Evolutionary conservation across 1,140 invertebrate genomes (phyloP).

Genomic region (Cylas formicarius): DNA sequence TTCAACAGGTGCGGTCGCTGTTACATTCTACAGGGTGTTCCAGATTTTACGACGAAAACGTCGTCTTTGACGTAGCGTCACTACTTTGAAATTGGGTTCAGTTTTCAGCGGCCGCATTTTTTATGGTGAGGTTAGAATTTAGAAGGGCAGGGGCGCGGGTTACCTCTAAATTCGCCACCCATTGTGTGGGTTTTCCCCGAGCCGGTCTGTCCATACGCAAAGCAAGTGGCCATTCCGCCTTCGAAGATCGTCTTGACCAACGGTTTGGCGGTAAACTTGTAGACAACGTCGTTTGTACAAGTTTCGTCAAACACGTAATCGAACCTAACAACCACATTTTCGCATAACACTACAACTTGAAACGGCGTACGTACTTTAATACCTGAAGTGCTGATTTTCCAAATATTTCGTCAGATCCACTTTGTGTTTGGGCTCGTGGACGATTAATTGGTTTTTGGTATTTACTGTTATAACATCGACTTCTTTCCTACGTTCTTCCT

Average conservation of each 20-base stretch:
- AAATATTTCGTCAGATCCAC: conserved; percentile 98
- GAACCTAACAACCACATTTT: too few relatives aligned
- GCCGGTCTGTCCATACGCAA: conserved; percentile 85
- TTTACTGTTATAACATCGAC: conserved; percentile 96
- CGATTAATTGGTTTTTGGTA: conserved; percentile 88
- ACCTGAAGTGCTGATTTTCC: conserved; percentile 97
- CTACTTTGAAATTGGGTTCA: neutral
- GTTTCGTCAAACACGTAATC: conserved; percentile 99
- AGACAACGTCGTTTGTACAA: conserved; percentile 92
- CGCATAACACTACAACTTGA: neutral
- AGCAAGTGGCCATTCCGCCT: conserved; percentile 94
- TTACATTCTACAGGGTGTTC: too few relatives aligned
- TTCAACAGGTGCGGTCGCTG: too few relatives aligned
- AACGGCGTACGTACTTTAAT: neutral
- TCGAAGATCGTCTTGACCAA: conserved; percentile 93
- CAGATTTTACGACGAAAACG: too few relatives aligned
- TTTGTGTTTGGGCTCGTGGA: conserved; percentile 97
- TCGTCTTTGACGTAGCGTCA: neutral
- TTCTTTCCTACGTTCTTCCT: conserved; percentile 80
- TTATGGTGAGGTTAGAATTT: neutral
- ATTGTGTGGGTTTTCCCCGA: conserved; percentile 41
- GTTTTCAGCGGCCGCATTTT: neutral
- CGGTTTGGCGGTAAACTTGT: conserved; percentile 90
- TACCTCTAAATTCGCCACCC: conserved; percentile 37
- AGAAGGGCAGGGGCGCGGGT: too few relatives aligned